Evolutionary conservation across 2,888 invertebrate species (phyloP).

Genomic region (Criorhina ranunculi): DNA sequence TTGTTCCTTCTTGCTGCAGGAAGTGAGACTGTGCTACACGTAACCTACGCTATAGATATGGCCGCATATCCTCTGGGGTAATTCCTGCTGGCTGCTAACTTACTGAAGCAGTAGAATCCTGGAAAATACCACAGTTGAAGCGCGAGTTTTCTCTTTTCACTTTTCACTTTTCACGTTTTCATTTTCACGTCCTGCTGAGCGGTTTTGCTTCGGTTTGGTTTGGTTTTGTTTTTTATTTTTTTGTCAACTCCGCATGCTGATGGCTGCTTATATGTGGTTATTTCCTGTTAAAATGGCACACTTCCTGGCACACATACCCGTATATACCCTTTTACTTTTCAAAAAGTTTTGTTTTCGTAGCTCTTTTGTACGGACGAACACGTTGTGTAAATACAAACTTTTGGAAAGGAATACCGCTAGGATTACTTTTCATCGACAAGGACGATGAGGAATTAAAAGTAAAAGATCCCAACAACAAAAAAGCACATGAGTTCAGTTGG

Average conservation of each 20-base stretch:
- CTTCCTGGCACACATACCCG: conserved; percentile 76
- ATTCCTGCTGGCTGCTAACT: conserved; percentile 61
- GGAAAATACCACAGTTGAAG: conserved; percentile 26
- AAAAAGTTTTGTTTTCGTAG: conserved; percentile 49
- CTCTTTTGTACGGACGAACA: conserved; percentile 45
- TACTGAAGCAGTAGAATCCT: conserved; percentile 48
- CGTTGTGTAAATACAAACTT: conserved; percentile 52
- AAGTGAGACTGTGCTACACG: conserved; percentile 55
- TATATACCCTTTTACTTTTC: conserved; percentile 48
- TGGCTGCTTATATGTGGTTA: conserved; percentile 67
- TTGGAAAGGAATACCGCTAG: background rate
- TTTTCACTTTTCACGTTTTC: conserved; percentile 71
- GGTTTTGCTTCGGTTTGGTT: conserved; percentile 44
- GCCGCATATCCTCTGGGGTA: conserved; percentile 66
- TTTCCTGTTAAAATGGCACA: conserved; percentile 77
- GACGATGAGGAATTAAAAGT: conserved; percentile 27
- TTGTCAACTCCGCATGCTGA: conserved; percentile 46
- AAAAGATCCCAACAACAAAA: conserved; percentile 21
- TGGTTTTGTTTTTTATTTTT: conserved; percentile 47
- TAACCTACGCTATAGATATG: conserved; percentile 32
- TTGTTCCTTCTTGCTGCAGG: conserved; percentile 41
- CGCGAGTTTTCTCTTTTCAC: conserved; percentile 15
- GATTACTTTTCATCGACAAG: background rate
- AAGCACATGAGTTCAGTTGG: conserved; percentile 18
- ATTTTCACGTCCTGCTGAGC: conserved; percentile 66